Base-by-base conservation (phyloP, 2,797 vertebrate genomes). In the Cirrhinus molitorella region DNA sequence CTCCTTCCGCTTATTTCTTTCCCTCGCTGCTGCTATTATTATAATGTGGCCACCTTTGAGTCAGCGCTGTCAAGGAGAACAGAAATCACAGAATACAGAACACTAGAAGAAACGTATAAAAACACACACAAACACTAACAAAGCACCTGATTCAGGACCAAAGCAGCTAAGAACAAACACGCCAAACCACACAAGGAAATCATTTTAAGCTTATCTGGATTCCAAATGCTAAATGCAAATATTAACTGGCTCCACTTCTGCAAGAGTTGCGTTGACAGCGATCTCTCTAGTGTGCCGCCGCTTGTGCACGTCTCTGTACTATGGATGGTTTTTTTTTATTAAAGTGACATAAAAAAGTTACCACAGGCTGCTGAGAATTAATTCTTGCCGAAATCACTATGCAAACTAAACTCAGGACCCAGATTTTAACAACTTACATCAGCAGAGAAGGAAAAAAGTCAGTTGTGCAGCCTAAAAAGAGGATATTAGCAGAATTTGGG, bases 221-320 rank as follows among this genome's bases (percentile, higher is more conserved):
- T 57, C 12, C 40, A 59, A 80, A 76, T 80, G 61, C 78, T 55
- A 43, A 37, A 74, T 85, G 79, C 63, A 85, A 80, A 81, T 81
- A 68, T 51, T 68, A 67, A 61, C 21, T 16, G 43, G 28, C 53
- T 68, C 28, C 51, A 51, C 34, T 72, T 51, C 11, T 84, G 65
- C 40, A 31, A 25, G 5, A 55, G 65, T 16, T 21, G 53, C 16
- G 12, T 71, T 40, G 53, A 71, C 40, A 51, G 37, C 31, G 79
- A 81, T 45, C 71, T 53, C n/a, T 23, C 23, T 2, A 45, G 45
- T 37, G 43, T 66, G 8, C 19, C 21, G 2, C 4, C 49, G 45
- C 45, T 3, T 63, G 59, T 63, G 14, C 59, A 61, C 25, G 14
- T 21, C 5, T 28, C 23, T n/a, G 40, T 31, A 19, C 8, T 31